A percentile compares a stretch with the other conserved stretches of the same genome.
Conservation (phyloP, 2,113 vertebrate species). For the Notarius lentiginosus region DNA sequence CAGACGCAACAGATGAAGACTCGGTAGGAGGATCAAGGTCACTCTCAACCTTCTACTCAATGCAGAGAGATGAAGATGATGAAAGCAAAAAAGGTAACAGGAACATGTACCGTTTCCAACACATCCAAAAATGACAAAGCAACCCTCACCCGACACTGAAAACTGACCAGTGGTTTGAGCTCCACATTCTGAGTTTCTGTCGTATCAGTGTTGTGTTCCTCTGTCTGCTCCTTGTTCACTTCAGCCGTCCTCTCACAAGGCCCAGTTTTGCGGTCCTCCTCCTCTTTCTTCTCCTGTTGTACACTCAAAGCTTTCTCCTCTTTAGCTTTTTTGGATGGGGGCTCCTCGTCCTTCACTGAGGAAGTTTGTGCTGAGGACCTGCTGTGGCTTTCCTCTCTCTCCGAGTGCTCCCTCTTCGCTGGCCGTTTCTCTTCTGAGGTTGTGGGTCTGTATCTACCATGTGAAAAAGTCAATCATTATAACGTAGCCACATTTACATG, state of each 20-base stretch:
- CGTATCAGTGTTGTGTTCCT: neutral
- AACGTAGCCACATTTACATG: too few relatives aligned
- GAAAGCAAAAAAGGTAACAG: neutral
- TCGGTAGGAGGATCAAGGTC: conserved; percentile 4
- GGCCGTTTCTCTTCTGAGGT: conserved; percentile 48
- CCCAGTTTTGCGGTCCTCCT: neutral
- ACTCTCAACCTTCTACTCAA: conserved; percentile 19
- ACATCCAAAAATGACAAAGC: neutral
- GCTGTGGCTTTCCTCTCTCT: conserved; percentile 28
- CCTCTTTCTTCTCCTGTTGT: too few relatives aligned
- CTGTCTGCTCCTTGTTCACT: neutral
- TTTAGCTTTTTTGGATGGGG: conserved; percentile 64
- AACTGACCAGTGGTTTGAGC: conserved; percentile 32
- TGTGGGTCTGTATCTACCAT: conserved; percentile 58
- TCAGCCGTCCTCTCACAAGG: conserved; percentile 1
- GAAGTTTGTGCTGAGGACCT: conserved; percentile 26
- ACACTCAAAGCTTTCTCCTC: conserved; percentile 43
- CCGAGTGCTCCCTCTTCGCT: conserved; percentile 59
- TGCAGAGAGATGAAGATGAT: conserved; percentile 6
- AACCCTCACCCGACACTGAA: neutral
- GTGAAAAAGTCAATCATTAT: neutral
- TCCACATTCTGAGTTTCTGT: conserved; percentile 25
- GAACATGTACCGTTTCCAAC: neutral
- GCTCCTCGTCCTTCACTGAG: conserved; percentile 57
- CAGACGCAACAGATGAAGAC: neutral